A percentile compares a stretch with the other conserved stretches of the same genome.
These are phyloP conservation scores for Benitochromis conjunctus DNA, from an alignment of 2,113 vertebrate species.

Conservation along the genomic window DNA sequence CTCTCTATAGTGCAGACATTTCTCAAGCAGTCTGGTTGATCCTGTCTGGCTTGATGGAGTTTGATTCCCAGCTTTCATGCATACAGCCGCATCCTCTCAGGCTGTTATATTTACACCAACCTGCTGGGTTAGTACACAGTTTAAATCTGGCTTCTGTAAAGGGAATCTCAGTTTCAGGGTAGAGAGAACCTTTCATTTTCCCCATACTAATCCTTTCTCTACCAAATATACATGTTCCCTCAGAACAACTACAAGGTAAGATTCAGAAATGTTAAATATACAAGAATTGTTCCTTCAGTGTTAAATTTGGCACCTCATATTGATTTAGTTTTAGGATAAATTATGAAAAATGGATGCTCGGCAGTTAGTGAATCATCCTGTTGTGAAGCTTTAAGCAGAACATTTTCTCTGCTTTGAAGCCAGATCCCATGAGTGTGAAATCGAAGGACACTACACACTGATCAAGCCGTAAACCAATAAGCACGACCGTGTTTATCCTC, in stretches of 20 bases:
- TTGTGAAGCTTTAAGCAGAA: not conserved
- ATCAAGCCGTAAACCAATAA: not conserved
- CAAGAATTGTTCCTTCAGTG: not conserved
- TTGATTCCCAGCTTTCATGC: slow-evolving; percentile 34
- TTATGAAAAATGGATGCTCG: accelerated
- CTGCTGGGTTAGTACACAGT: not conserved
- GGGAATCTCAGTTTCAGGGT: not conserved
- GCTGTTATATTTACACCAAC: not conserved
- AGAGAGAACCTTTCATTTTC: not conserved
- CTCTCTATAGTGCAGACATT: slow-evolving; percentile 4
- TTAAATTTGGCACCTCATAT: not conserved
- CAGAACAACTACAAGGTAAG: not conserved
- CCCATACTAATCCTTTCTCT: not conserved
- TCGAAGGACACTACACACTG: not conserved
- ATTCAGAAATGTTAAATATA: not conserved
- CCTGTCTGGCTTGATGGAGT: not conserved
- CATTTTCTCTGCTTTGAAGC: not conserved
- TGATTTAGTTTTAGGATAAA: not conserved
- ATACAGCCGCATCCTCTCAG: not conserved
- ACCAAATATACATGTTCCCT: not conserved
- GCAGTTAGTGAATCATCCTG: not conserved
- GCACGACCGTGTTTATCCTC: not conserved
- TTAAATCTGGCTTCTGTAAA: not conserved
- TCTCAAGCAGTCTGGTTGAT: slow-evolving; percentile 35
- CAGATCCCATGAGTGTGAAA: not conserved